phyloP scores from a whole-genome alignment of 2,113 vertebrate genomes.

The Clarias gariepinus region DNA sequence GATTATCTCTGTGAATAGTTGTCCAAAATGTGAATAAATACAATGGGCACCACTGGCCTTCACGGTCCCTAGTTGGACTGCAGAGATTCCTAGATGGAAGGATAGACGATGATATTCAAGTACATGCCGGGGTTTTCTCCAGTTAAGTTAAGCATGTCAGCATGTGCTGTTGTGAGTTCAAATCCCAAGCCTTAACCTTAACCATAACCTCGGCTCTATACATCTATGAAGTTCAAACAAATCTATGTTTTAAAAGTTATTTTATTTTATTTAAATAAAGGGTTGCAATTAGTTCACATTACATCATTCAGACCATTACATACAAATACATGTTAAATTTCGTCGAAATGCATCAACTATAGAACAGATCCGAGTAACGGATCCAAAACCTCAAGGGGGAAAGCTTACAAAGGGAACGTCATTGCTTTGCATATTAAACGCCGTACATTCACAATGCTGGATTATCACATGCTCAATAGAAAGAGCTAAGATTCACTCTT shows the following conservation, averaged over 20 bases:
- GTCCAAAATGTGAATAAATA: too few relatives aligned
- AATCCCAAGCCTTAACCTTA: neutral
- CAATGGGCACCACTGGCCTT: too few relatives aligned
- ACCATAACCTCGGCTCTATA: neutral
- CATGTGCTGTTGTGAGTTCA: neutral
- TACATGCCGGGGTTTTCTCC: too few relatives aligned
- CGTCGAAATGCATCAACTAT: neutral
- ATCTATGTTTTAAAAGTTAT: neutral
- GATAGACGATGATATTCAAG: too few relatives aligned
- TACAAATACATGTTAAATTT: constrained; percentile 18
- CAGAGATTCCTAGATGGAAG: too few relatives aligned
- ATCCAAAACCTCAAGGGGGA: constrained; percentile 4
- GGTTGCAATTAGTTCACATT: neutral
- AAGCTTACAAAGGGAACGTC: constrained; percentile 1
- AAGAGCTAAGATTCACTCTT: neutral
- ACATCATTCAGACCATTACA: neutral
- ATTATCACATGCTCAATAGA: neutral
- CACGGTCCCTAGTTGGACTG: too few relatives aligned
- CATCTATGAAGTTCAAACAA: neutral
- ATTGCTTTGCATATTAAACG: neutral
- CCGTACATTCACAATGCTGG: constrained; percentile 22
- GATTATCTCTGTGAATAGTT: too few relatives aligned
- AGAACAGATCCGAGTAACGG: neutral
- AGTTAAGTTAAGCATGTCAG: neutral
- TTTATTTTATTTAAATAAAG: constrained; percentile 25